A percentile compares a stretch with the other conserved stretches of the same genome.
Conservation (phyloP, 2,797 vertebrate species). For the Neomorphus geoffroyi region DNA sequence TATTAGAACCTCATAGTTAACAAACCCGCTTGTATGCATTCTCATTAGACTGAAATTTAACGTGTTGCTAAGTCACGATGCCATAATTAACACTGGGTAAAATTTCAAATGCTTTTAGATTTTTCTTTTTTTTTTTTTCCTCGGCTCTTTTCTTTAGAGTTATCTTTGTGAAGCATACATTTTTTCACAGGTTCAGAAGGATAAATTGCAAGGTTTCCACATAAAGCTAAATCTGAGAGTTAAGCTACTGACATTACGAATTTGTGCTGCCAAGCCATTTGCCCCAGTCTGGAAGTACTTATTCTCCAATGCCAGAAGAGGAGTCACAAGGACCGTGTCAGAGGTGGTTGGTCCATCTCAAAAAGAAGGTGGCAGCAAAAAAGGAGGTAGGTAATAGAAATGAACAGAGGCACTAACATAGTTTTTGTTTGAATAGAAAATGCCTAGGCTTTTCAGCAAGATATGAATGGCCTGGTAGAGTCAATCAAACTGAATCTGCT, state of each 20-base stretch:
- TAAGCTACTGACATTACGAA: neutral
- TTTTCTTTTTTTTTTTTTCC: neutral
- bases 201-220: neutral
- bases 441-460: neutral
- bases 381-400: neutral
- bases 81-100: neutral
- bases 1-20: neutral
- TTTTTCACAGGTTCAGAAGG: neutral
- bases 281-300: neutral
- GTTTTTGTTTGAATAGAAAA: neutral
- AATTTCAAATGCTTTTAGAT: neutral
- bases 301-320: neutral
- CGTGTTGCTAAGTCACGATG: neutral
- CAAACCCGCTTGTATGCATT: neutral
- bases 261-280: neutral
- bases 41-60: slow-evolving; percentile 1
- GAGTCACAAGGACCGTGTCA: neutral
- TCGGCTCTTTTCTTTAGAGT: neutral
- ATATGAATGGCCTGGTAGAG: neutral
- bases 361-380: neutral
- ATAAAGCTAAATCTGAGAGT: neutral
- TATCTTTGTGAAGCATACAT: neutral
- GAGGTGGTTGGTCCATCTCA: neutral
- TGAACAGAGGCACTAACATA: neutral
- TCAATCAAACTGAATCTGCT: neutral